A percentile compares a stretch with the other conserved stretches of the same genome.
phyloP scores from a whole-genome alignment of 2,113 vertebrate genomes.

The Colaptes auratus region DNA sequence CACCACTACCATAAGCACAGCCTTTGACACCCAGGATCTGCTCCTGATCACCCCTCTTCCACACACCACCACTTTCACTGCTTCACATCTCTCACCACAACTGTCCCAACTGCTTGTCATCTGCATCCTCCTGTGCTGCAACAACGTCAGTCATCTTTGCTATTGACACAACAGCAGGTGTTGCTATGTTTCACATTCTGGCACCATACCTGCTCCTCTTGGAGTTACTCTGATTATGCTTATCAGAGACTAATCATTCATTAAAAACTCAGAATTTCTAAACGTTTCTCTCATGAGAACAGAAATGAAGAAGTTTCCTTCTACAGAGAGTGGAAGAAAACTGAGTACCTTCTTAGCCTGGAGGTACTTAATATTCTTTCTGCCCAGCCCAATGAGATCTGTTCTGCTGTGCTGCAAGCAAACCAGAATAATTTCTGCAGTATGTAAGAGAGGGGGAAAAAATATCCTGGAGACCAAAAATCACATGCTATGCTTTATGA shows the following conservation, averaged over 20 bases:
- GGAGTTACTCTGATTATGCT: background rate
- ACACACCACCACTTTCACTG: fast-evolving
- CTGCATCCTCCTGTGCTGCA: background rate
- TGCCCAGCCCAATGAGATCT: background rate
- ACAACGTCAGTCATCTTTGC: background rate
- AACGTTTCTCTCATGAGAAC: background rate
- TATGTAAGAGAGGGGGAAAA: fast-evolving
- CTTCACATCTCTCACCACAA: background rate
- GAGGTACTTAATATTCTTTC: constrained; percentile 5
- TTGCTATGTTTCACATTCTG: background rate
- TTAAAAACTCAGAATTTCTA: constrained; percentile 2
- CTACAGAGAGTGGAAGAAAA: background rate
- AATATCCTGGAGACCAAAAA: background rate
- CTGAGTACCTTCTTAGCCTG: background rate
- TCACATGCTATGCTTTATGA: background rate
- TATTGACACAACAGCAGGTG: background rate
- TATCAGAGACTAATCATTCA: background rate
- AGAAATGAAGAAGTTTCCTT: background rate
- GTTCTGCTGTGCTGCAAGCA: background rate
- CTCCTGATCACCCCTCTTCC: background rate
- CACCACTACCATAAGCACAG: fast-evolving
- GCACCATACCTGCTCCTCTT: background rate
- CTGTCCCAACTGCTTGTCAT: background rate
- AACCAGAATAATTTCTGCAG: background rate
- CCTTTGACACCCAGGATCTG: fast-evolving